Percentiles rank a stretch among this genome's conserved stretches.
Conservation (phyloP, 2,888 invertebrate species). For the Agrotis puta region DNA sequence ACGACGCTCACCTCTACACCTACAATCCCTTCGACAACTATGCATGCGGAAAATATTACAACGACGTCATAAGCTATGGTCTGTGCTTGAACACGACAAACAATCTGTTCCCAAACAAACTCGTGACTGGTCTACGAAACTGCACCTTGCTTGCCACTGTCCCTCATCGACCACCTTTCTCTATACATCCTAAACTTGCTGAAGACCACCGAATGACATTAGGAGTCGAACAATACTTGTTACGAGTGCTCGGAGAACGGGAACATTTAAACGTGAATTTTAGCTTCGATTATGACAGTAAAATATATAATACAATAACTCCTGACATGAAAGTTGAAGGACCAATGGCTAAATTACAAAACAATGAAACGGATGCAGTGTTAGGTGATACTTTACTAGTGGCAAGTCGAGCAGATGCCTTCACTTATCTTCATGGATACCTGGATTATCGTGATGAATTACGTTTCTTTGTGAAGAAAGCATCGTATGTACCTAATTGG, state of each 20-base stretch:
- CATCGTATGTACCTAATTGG: conserved; percentile 47
- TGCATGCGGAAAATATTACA: conserved; percentile 77
- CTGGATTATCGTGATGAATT: conserved; percentile 53
- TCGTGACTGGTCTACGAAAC: conserved; percentile 70
- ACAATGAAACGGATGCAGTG: conserved; percentile 47
- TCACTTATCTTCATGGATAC: conserved; percentile 51
- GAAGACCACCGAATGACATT: conserved; percentile 9
- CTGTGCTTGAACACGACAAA: conserved; percentile 65
- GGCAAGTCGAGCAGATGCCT: conserved; percentile 30
- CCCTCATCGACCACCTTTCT: conserved; percentile 50
- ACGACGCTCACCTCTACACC: conserved; percentile 71
- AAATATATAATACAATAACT: conserved; percentile 10
- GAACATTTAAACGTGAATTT: conserved; percentile 53
- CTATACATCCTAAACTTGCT: conserved; percentile 41
- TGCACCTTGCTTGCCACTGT: conserved; percentile 72
- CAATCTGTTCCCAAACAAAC: conserved; percentile 70
- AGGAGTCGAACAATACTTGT: conserved; percentile 57
- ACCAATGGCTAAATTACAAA: conserved; percentile 41
- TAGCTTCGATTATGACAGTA: conserved; percentile 14
- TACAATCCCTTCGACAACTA: conserved; percentile 80
- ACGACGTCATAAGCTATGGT: conserved; percentile 71
- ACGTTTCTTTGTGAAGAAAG: conserved; percentile 43
- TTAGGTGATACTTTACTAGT: conserved; percentile 43
- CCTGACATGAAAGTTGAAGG: conserved; percentile 37
- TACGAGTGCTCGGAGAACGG: conserved; percentile 48